Base-by-base conservation (phyloP, 2,888 invertebrate species). In the Scelioninae gen. 1 region DNA sequence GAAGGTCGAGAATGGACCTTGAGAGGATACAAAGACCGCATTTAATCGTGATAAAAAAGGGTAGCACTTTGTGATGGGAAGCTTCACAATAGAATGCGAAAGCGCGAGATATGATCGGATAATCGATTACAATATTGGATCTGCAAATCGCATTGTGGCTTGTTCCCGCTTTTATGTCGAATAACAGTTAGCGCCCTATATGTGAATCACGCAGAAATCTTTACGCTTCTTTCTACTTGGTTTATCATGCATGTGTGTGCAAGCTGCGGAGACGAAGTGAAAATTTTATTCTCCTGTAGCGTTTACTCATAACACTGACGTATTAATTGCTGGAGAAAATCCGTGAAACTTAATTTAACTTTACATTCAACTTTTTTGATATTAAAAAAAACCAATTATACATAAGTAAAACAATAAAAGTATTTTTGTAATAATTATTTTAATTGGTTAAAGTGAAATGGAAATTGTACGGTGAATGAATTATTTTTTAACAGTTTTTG, bases 111-210 rank as follows among this genome's bases (percentile, higher is more conserved):
- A 29, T 3, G 1, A 76, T 82, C 71, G 38, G 0, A 13, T 58
- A 71, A 81, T 81, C 74, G 71, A 81, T 81, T 66, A 72, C 60
- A 58, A 15, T 72, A 72, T 76, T 69, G 55, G 60, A 60, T 65
- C 38, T 11, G 51, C 53, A 49, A 68, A 29, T 80, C 68, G 66
- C 71, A 82, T 83, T 84, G 74, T 68, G 53, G 7, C 1, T 13
- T 71, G 58, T 55, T 53, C 71, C 40, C 66, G 31, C 75, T 89
- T 89, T 86, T 85, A 86, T 88, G 89, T 87, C 88, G 87, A 85
- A 88, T 87, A 87, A 89, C 88, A 87, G 89, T 89, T 88, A 89
- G 89, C 89, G 91, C 89, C 88, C 90, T 88, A 91, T 91, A 91
- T 92, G 90, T 90, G 89, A 89, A 90, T 84, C 86, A 85, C 85